phyloP scores from a whole-genome alignment of 2,888 invertebrate genomes.

The Ommatoiulus sabulosus region DNA sequence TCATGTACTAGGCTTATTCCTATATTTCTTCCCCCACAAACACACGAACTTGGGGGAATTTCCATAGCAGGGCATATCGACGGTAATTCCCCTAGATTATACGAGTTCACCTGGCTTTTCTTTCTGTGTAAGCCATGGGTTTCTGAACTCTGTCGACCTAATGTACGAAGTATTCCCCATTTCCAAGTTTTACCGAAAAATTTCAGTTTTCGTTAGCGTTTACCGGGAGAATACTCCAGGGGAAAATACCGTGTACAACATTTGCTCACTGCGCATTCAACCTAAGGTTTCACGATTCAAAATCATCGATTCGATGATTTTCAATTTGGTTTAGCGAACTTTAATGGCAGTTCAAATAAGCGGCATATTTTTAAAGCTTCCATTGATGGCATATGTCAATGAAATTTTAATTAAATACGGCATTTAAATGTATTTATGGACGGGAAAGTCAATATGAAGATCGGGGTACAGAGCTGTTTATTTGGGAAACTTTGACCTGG shows the following conservation, averaged over 20 bases:
- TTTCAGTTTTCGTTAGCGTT: neutral
- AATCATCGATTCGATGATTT: neutral
- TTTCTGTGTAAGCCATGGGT: neutral
- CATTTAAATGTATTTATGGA: neutral
- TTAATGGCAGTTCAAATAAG: neutral
- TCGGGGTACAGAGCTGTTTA: no score
- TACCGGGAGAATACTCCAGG: neutral
- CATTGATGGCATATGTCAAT: neutral
- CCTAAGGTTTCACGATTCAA: neutral
- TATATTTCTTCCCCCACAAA: neutral
- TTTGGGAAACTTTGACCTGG: no score
- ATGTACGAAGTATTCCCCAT: neutral
- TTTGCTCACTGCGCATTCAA: neutral
- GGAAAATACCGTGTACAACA: neutral
- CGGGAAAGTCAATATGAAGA: no score
- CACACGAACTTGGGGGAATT: neutral
- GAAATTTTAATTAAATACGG: neutral
- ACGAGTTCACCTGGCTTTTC: neutral
- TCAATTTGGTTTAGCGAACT: conserved; percentile 28
- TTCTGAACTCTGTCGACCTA: conserved; percentile 18
- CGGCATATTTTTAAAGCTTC: neutral
- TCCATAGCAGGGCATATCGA: neutral
- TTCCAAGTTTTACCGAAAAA: neutral
- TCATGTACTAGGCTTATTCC: neutral
- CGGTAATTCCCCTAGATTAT: conserved; percentile 1